Percentiles rank a stretch among this genome's conserved stretches.
Evolutionary conservation across 2,888 invertebrate genomes (phyloP).

Genomic region (Cheilosia vernalis): DNA sequence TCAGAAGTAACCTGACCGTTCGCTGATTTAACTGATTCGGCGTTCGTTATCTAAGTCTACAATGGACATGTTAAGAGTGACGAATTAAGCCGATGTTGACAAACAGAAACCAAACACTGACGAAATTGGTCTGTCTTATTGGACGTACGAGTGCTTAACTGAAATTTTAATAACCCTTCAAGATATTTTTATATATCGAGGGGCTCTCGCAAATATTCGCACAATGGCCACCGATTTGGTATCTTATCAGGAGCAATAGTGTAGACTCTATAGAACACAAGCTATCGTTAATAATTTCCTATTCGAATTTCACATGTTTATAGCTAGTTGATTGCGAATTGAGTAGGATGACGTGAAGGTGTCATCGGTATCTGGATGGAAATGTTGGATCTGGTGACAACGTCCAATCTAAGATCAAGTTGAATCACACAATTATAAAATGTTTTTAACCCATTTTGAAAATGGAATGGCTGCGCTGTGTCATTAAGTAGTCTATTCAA

Average conservation of each 20-base stretch:
- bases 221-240: constrained; percentile 20
- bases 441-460: no score
- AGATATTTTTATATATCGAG: constrained; percentile 65
- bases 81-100: constrained; percentile 44
- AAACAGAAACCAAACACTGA: constrained; percentile 20
- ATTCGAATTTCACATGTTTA: constrained; percentile 3
- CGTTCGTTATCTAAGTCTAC: constrained; percentile 35
- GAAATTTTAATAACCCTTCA: constrained; percentile 68
- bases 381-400: constrained; percentile 4
- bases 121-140: constrained; percentile 58
- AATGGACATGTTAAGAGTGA: constrained; percentile 32
- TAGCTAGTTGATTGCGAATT: background rate
- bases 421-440: no score
- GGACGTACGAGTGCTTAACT: constrained; percentile 52
- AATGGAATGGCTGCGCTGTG: no score
- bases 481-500: no score
- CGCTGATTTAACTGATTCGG: constrained; percentile 6
- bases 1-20: background rate
- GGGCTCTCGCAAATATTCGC: constrained; percentile 4
- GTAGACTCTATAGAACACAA: background rate
- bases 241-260: constrained; percentile 47
- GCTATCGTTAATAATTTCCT: constrained; percentile 21
- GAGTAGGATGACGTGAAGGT: constrained; percentile 11
- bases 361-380: constrained; percentile 3
- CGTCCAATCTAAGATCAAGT: background rate